These are phyloP conservation scores for Myotis findleyi DNA, from an alignment of 2,797 vertebrate genomes.

Conservation along the genomic window DNA sequence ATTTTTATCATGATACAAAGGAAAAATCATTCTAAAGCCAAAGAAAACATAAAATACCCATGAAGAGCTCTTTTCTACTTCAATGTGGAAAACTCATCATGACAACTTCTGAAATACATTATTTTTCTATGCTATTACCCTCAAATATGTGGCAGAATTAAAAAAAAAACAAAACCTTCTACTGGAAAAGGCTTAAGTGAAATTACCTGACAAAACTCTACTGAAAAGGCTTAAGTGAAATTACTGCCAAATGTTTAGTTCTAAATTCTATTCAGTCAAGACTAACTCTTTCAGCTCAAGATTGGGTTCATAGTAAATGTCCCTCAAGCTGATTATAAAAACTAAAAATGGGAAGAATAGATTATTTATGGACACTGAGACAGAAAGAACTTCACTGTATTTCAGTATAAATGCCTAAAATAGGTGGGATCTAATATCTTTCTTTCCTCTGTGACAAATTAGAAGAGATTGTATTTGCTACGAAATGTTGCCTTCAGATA, in stretches of 20 bases:
- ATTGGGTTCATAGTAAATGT: conserved; percentile 16
- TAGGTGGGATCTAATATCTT: background rate
- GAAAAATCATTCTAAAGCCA: conserved; percentile 8
- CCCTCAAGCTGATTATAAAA: background rate
- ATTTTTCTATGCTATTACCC: background rate
- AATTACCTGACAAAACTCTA: background rate
- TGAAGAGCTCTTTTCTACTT: background rate
- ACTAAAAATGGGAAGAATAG: background rate
- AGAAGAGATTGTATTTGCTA: background rate
- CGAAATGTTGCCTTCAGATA: background rate
- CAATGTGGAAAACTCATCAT: background rate
- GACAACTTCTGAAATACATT: conserved; percentile 9
- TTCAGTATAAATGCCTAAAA: background rate
- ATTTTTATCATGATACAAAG: conserved; percentile 15
- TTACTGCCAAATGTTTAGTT: conserved; percentile 19
- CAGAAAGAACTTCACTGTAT: background rate
- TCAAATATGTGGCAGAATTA: background rate
- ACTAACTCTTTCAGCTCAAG: background rate
- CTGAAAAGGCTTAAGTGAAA: conserved; percentile 44
- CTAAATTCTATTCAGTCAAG: conserved; percentile 43
- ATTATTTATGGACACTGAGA: background rate
- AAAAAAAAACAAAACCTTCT: background rate
- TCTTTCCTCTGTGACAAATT: background rate
- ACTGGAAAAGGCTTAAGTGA: conserved; percentile 44
- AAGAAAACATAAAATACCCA: background rate